phyloP scores from a whole-genome alignment of 2,888 invertebrate species.

The Drosophila buzzatii region DNA sequence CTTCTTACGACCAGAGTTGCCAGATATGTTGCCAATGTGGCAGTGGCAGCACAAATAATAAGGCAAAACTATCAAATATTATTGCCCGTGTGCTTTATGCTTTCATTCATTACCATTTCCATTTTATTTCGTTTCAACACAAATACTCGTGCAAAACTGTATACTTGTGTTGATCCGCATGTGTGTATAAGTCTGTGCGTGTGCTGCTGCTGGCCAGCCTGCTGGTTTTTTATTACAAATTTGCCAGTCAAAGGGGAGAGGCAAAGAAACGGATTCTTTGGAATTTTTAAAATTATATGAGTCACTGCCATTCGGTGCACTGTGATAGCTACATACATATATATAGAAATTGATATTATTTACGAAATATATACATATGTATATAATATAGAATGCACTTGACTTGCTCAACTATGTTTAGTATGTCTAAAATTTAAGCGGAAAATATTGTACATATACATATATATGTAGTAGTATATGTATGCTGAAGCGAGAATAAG shows the following conservation, averaged over 20 bases:
- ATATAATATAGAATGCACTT: not conserved
- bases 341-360: constrained; percentile 20
- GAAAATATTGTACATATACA: not conserved
- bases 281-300: constrained; percentile 68
- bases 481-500: not conserved
- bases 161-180: constrained; percentile 16
- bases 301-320: constrained; percentile 54
- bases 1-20: constrained; percentile 28
- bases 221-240: constrained; percentile 46
- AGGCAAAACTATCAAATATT: constrained; percentile 29
- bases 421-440: not conserved
- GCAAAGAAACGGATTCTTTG: constrained; percentile 47
- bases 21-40: constrained; percentile 24
- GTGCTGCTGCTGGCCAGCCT: constrained; percentile 21
- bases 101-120: constrained; percentile 58
- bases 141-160: constrained; percentile 29
- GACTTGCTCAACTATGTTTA: constrained; percentile 2
- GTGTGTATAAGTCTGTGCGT: constrained; percentile 28
- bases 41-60: constrained; percentile 2
- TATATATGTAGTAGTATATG: not conserved
- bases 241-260: constrained; percentile 43
- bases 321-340: constrained; percentile 10
- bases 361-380: constrained; percentile 8
- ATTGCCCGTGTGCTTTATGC: constrained; percentile 51
- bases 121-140: constrained; percentile 31